Base-by-base conservation (phyloP, 2,113 vertebrate genomes). In the Heterotilapia buettikoferi region DNA sequence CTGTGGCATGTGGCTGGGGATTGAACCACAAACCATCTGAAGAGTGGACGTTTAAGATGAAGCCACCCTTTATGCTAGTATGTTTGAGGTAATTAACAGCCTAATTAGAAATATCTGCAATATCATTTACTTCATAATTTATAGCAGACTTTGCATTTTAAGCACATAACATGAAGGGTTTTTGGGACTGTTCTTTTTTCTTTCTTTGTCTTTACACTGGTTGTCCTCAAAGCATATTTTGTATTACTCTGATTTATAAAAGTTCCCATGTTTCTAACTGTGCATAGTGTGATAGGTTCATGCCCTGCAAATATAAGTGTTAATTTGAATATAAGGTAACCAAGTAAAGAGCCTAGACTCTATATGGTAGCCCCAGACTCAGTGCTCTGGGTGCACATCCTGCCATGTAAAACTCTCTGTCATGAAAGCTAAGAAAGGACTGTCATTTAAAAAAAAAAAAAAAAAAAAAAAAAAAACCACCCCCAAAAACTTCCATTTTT, bases 251-350 rank as follows among this genome's bases (percentile, higher is more conserved):
- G 7, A 79, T 86, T 86, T 38, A 47, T 33, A 38, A 50, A 81
- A 19, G 38, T 81, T 26, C 29, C 5, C 21, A 54, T 61, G 54
- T 89, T 87, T 86, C 57, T 83, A 50, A 57, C 26, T 21, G 61
- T 88, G 71, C 83, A 86, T 86, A 83, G 43, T 81, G 45, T 86
- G 91, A 93, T 78, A 86, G 84, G 86, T 90, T 82, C 82, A 79
- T 92, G 76, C 84, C 83, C 90, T 87, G 86, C 85, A 93, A 95
- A 94, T 93, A 73, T 84, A 93, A 61, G 87, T 38, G 61, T 93
- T 56, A 84, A 84, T 80, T 43, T 80, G 53, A 83, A 61, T 85
- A 26, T 73, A 54, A 59, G 38, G 54, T 82, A 84, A 88, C 54
- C 63, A 71, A 56, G 52, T 57, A 87, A 86, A 86, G 71, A 79